Evolutionary conservation across 2,113 vertebrate genomes (phyloP).

Genomic region (Pterocles burchelli): DNA sequence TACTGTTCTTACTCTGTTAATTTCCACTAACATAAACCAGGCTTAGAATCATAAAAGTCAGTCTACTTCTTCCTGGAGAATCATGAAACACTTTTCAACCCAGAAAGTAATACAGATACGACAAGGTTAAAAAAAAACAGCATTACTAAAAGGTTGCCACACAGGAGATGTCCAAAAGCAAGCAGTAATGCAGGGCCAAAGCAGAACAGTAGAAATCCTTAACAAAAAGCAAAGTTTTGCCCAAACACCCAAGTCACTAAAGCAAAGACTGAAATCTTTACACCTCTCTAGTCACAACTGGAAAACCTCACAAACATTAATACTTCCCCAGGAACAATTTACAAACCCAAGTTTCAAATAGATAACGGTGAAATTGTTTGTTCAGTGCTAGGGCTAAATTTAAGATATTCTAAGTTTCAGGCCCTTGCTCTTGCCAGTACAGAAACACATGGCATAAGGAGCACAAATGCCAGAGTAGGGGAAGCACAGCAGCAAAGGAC

Average conservation of each 20-base stretch:
- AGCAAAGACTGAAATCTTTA: neutral
- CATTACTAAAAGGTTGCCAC: neutral
- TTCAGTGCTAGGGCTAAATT: neutral
- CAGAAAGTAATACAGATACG: neutral
- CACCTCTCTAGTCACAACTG: neutral
- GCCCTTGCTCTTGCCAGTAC: neutral
- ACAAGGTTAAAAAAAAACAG: neutral
- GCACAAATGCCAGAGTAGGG: neutral
- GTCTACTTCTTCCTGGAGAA: neutral
- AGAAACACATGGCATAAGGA: neutral
- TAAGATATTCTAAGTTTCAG: neutral
- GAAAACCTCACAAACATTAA: neutral
- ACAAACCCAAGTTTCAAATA: neutral
- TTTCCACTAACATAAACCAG: neutral
- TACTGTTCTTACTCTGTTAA: neutral
- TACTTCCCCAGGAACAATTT: neutral
- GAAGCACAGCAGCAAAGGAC: neutral
- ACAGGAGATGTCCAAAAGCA: neutral
- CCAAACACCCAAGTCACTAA: neutral
- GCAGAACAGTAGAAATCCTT: fast-evolving
- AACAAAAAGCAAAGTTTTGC: neutral
- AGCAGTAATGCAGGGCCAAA: neutral
- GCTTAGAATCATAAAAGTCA: neutral
- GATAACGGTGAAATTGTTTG: neutral
- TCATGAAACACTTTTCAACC: neutral